Base-by-base conservation (phyloP, 2,113 vertebrate species). In the Taurulus bubalis region DNA sequence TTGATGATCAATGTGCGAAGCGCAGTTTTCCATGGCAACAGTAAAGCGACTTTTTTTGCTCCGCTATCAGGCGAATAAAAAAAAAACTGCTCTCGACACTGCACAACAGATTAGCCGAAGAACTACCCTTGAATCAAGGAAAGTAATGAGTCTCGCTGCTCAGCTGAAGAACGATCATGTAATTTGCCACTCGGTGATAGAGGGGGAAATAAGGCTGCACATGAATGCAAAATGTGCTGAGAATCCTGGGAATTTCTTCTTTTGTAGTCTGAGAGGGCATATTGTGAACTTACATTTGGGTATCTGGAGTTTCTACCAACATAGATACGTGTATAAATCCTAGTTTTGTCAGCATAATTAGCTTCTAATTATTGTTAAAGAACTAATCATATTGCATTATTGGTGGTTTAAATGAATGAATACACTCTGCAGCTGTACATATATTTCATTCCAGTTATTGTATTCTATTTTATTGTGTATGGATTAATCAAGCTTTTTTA, bases 41-140 rank as follows among this genome's bases (percentile, higher is more conserved):
- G 47, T 55, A 78, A 85, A 70, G 30, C 3, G 8, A 34, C 49
- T 70, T 69, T 69, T 60, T 69, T 34, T 6, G 12, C 79, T 69
- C 62, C 24, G 58, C 71, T 28, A 67, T 71, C 40, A 38, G 32
- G 40, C 69, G 63, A 83, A 66, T 86, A 34, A 34, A 34, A 34
- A 34, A 34, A 34, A 34, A 34, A 83, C 88, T 63, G 80, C 81
- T 85, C 80, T 86, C 66, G 78, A 84, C 76, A 62, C 70, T 16
- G 60, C 64, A 81, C 84, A 71, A 63, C 62, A 85, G 84, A 88
- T 87, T 77, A 90, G 79, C 69, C 53, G 62, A 76, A 83, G 59
- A 85, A 65, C 77, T 64, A 75, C 67, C 38, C 79, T 85, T 70
- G 72, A 82, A 87, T 85, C 84, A 87, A 66, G 75, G 68, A 40